Evolutionary conservation across 2,113 vertebrate species (phyloP), one percentile per base, ranked within the genome.

Genomic region (Etia nguti): DNA sequence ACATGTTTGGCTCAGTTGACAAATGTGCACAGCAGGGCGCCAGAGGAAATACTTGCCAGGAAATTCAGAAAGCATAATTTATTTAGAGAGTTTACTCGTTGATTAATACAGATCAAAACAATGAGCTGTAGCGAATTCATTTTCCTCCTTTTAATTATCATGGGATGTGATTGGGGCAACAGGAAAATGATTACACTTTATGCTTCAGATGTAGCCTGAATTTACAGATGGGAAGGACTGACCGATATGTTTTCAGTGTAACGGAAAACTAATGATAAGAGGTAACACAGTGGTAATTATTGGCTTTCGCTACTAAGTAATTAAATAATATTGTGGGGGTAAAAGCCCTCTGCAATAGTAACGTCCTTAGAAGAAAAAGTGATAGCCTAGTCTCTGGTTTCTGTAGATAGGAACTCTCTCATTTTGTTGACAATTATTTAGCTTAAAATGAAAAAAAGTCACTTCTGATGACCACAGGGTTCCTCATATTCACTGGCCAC

Each of bases 61-160:
- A 88, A 89, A 92, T 52, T 90, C 87, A 73, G 82, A 89, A 68
- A 77, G 22, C 85, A 85, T 86, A 2, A 90, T 90, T 93, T 92
- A 88, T 93, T 93, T 55, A 85, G 70, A 77, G 60, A 86, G 54
- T 50, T 86, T 59, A 85, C 56, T 87, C 46, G 88, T 91, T 94
- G 80, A 93, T 91, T 88, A 88, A 89, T 82, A 88, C 73, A 87
- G 10, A 88, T 91, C 86, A 88, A 86, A 92, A 92, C 87, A 93
- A 90, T 90, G 77, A 91, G 84, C 90, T 85, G 80, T 54, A 26
- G 80, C 50, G 34, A 90, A 91, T 68, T 92, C 26, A 90, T 91
- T 89, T 88, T n/a, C 59, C 79, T 65, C 29, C 10, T 88, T 91
- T 92, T 87, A 73, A 91, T 93, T 86, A 82, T 88, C 65, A 26